A percentile compares a stretch with the other conserved stretches of the same genome.
Evolutionary conservation across 2,797 vertebrate genomes (phyloP).

Genomic region (Gymnothorax javanicus): DNA sequence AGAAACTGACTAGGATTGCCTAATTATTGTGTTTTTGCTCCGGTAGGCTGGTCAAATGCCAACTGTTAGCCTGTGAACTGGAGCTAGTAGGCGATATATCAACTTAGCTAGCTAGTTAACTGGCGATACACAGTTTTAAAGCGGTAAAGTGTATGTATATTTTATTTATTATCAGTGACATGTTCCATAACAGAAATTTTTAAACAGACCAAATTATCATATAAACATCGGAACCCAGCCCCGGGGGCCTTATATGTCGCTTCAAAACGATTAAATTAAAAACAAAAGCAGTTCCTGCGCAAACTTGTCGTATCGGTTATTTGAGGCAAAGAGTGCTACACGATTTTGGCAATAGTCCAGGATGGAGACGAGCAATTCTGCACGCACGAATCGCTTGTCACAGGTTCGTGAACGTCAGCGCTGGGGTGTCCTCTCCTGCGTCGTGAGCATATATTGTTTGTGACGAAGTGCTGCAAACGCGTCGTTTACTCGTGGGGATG

Average conservation of each 20-base stretch:
- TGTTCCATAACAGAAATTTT: too few relatives aligned
- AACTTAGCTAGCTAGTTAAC: too few relatives aligned
- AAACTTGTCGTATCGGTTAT: neutral
- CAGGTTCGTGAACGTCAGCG: neutral
- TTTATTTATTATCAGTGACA: too few relatives aligned
- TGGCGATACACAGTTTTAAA: too few relatives aligned
- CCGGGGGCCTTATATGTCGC: too few relatives aligned
- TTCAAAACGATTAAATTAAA: too few relatives aligned
- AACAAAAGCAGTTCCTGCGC: too few relatives aligned
- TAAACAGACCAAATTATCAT: too few relatives aligned
- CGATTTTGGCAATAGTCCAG: neutral
- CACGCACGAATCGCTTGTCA: neutral
- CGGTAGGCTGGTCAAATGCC: neutral
- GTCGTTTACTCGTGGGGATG: neutral
- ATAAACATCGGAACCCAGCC: too few relatives aligned
- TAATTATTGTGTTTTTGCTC: neutral
- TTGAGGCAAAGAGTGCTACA: neutral
- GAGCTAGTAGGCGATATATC: too few relatives aligned
- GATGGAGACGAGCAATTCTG: neutral
- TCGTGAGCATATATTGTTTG: neutral
- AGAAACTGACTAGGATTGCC: neutral
- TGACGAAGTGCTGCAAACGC: neutral
- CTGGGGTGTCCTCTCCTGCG: neutral
- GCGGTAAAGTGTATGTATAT: too few relatives aligned
- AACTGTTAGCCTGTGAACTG: neutral